Conservation (phyloP, 2,797 vertebrate genomes). For the Peromyscus aztecus region DNA sequence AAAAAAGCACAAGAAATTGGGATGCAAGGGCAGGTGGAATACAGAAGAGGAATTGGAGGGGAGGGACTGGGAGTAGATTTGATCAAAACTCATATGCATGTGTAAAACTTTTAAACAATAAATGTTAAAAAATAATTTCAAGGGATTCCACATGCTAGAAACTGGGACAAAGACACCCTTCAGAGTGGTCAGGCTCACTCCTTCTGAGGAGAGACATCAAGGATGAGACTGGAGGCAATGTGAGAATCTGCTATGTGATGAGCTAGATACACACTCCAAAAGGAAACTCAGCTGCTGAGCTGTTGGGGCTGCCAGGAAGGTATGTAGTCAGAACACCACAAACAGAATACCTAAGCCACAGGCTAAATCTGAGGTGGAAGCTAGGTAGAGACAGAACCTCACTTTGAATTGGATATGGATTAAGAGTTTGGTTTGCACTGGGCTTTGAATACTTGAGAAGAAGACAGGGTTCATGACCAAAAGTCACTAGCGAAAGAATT, state of each 20-base stretch:
- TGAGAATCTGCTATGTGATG: not conserved
- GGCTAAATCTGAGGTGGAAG: not conserved
- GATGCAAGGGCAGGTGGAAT: too few species aligned
- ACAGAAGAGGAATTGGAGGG: not conserved
- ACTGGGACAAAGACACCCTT: not conserved
- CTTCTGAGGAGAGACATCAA: not conserved
- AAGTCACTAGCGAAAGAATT: not conserved
- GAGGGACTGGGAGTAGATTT: not conserved
- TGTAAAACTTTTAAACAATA: not conserved
- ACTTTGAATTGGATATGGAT: not conserved
- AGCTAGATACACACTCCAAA: not conserved
- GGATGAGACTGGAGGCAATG: not conserved
- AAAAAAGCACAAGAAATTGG: too few species aligned
- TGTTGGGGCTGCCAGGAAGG: not conserved
- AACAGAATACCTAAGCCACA: not conserved
- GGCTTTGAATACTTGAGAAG: slow-evolving; percentile 26
- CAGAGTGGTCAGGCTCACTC: not conserved
- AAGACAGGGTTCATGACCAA: not conserved
- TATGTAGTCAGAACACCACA: not conserved
- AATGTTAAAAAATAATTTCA: not conserved
- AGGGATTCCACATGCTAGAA: not conserved
- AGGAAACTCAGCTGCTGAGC: not conserved
- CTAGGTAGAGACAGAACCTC: not conserved
- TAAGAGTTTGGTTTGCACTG: not conserved
- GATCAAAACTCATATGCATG: not conserved